These are phyloP conservation scores for Melipona quadrifasciata DNA, from an alignment of 1,140 invertebrate species.

Conservation along the genomic window DNA sequence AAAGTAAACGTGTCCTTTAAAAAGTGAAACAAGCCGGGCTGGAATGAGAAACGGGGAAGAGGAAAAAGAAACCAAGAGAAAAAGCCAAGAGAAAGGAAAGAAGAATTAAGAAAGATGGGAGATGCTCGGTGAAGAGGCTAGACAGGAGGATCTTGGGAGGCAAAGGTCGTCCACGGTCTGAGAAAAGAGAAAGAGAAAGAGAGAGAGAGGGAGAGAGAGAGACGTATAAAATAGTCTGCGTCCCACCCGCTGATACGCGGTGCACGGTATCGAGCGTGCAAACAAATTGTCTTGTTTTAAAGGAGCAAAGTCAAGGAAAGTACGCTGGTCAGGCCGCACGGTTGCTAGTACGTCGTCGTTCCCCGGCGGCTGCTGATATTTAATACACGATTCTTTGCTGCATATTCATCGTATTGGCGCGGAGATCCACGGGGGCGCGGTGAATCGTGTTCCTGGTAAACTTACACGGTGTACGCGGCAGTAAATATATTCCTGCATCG, in stretches of 20 bases:
- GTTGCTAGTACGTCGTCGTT: constrained; percentile 55
- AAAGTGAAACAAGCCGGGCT: constrained; percentile 16
- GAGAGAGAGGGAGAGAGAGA: not conserved
- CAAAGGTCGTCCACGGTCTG: not conserved
- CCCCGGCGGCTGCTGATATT: constrained; percentile 63
- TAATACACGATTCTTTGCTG: constrained; percentile 68
- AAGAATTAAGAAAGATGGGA: not conserved
- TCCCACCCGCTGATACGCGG: constrained; percentile 67
- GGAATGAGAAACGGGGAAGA: not conserved
- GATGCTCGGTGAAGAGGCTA: not conserved
- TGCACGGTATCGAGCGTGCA: constrained; percentile 54
- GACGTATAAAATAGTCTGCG: constrained; percentile 36
- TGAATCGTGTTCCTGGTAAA: constrained; percentile 64
- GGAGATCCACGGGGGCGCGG: constrained; percentile 64
- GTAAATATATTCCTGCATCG: constrained; percentile 68
- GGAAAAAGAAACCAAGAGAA: not conserved
- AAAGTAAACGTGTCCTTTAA: constrained; percentile 11
- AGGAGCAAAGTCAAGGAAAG: constrained; percentile 51
- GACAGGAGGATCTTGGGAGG: not conserved
- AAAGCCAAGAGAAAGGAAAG: not conserved
- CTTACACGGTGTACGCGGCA: constrained; percentile 66
- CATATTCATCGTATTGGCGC: constrained; percentile 68
- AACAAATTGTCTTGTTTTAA: constrained; percentile 73
- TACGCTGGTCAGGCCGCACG: constrained; percentile 40
- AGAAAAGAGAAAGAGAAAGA: not conserved